These are phyloP conservation scores for Apogon talboti DNA, from an alignment of 2,797 vertebrate genomes.

Conservation along the genomic window DNA sequence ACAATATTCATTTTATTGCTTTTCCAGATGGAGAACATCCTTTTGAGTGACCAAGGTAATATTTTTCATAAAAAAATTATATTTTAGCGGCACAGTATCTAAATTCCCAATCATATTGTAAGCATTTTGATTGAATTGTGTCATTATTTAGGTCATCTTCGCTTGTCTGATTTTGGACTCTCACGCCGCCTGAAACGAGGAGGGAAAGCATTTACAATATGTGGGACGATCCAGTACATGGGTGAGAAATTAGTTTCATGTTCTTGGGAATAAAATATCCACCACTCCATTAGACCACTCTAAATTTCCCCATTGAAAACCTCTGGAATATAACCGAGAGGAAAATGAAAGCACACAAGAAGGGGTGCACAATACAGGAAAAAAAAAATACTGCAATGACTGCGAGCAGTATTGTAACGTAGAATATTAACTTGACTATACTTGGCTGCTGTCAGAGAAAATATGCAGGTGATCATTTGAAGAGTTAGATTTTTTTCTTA, in stretches of 20 bases:
- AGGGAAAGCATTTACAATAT: constrained; percentile 89
- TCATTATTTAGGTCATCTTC: constrained; percentile 87
- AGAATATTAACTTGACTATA: too few relatives aligned
- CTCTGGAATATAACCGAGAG: too few relatives aligned
- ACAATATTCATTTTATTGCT: neutral
- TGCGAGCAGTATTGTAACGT: too few relatives aligned
- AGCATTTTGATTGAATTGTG: constrained; percentile 11
- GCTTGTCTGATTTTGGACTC: constrained; percentile 91
- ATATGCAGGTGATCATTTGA: too few relatives aligned
- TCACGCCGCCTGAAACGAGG: constrained; percentile 86
- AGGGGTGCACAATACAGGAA: too few relatives aligned
- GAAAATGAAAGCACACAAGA: too few relatives aligned
- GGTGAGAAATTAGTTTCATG: constrained; percentile 79
- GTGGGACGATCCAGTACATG: constrained; percentile 95
- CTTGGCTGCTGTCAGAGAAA: too few relatives aligned
- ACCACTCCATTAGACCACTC: too few relatives aligned
- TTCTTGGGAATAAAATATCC: too few relatives aligned
- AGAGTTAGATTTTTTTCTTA: too few relatives aligned
- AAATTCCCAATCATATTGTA: neutral
- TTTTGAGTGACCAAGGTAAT: constrained; percentile 91
- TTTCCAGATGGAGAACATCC: constrained; percentile 94
- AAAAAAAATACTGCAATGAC: too few relatives aligned
- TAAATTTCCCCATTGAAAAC: too few relatives aligned
- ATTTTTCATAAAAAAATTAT: neutral
- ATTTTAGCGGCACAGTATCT: neutral